phyloP scores from a whole-genome alignment of 2,888 invertebrate genomes.

The Drosophila colorata region DNA sequence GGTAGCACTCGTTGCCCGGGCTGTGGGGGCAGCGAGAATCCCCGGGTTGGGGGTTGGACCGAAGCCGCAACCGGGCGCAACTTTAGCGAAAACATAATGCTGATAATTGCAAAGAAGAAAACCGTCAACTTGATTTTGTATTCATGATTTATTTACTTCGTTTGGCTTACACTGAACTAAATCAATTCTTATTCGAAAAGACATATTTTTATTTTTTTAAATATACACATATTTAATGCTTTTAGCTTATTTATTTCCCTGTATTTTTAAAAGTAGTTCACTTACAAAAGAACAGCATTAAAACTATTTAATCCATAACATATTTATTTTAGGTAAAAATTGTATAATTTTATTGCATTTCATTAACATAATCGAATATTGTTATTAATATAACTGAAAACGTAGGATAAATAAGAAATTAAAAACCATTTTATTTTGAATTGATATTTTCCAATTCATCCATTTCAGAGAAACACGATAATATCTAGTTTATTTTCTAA shows the following conservation, averaged over 20 bases:
- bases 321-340: too few species aligned
- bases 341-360: too few species aligned
- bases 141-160: conserved; percentile 65
- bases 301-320: too few species aligned
- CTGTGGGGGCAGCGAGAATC: not conserved
- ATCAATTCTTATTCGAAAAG: not conserved
- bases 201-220: not conserved
- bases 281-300: too few species aligned
- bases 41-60: not conserved
- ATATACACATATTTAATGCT: not conserved
- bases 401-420: too few species aligned
- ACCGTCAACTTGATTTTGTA: conserved; percentile 69
- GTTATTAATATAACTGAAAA: too few species aligned
- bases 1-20: not conserved
- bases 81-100: conserved; percentile 76
- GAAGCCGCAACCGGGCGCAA: conserved; percentile 34
- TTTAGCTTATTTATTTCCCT: not conserved
- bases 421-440: too few species aligned
- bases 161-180: conserved; percentile 34
- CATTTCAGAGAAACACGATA: too few species aligned
- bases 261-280: too few species aligned
- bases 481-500: too few species aligned
- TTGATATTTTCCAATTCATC: too few species aligned
- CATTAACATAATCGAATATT: too few species aligned
- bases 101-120: conserved; percentile 74